Conservation (phyloP, 2,797 vertebrate species). For the Poeciliopsis turneri region DNA sequence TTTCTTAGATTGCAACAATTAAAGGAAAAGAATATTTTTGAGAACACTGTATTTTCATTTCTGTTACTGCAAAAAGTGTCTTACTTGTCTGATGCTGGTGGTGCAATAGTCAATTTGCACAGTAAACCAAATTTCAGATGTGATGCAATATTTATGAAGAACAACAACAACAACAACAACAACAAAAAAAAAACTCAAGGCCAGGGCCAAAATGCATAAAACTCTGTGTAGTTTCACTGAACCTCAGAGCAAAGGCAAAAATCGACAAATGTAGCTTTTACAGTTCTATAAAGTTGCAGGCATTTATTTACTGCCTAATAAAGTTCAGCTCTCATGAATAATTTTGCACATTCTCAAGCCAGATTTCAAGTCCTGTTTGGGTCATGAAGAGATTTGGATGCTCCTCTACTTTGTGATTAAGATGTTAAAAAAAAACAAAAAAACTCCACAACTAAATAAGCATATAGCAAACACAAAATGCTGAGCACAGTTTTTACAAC, state of each 20-base stretch:
- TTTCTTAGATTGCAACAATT: not conserved
- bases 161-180: not conserved
- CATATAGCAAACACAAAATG: not conserved
- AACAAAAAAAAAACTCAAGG: not conserved
- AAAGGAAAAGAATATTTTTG: not conserved
- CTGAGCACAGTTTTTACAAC: not conserved
- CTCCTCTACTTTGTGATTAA: not conserved
- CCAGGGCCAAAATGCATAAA: not conserved
- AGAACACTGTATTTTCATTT: not conserved
- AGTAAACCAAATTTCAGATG: not conserved
- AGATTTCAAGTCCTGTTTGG: not conserved
- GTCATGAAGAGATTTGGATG: not conserved
- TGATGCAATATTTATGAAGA: conserved; percentile 1
- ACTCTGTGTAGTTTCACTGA: not conserved
- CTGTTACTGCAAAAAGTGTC: not conserved
- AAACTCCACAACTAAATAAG: not conserved
- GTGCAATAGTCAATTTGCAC: not conserved
- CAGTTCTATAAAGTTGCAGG: not conserved
- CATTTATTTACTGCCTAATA: conserved; percentile 4
- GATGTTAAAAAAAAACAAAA: not conserved
- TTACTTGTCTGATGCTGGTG: not conserved
- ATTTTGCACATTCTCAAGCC: not conserved
- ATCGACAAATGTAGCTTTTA: conserved; percentile 1
- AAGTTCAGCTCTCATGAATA: conserved; percentile 5
- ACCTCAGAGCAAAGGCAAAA: not conserved